Base-by-base conservation (phyloP, 1,140 invertebrate species). In the Papilio aristodemus region DNA sequence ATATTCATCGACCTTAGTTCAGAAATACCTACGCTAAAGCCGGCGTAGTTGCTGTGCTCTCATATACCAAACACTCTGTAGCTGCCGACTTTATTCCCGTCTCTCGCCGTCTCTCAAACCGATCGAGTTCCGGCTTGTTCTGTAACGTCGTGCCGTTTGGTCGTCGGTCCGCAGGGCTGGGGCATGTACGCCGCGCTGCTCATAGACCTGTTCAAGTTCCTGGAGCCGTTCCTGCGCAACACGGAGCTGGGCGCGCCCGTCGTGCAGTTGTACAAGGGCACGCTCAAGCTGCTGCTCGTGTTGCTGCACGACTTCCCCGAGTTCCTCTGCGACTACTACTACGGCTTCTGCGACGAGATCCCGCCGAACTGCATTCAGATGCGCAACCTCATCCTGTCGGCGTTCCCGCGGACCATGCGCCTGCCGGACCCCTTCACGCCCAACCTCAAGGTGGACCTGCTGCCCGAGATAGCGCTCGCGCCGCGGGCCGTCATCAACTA, bases 361-460 rank as follows among this genome's bases (percentile, higher is more conserved):
- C 98, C 99, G 72, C 97, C 98, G 0, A 99, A 99, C 87, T 99
- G 99, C 86, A 98, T 99, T 77, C 98, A 99, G 90, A 98, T 99
- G 97, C 94, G 99, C 43, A 99, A 99, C 89, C 92, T 99, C 7
- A 98, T 99, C 60, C 92, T 99, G 58, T 99, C 98, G 17, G 99
- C 99, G 8, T 99, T 99, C 81, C 99, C 99, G n/a, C 93, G 98
- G 39, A 98, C 98, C 78, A 99, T 99, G 98, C 93, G 98, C 8
- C 92, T 99, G 57, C 99, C 99, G 0, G 99, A 99, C 94, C 98
- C 99, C 0, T 99, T 99, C 87, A 99, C 97, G 22, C 97, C 97
- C 0, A 99, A 99, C 87, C 85, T 98, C 13, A 98, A 99, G 83
- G 98, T 99, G 7, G 98, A 99, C 80, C 95, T 98, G 92, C 92